phyloP scores from a whole-genome alignment of 2,888 invertebrate genomes.

The Ligdia adustata region DNA sequence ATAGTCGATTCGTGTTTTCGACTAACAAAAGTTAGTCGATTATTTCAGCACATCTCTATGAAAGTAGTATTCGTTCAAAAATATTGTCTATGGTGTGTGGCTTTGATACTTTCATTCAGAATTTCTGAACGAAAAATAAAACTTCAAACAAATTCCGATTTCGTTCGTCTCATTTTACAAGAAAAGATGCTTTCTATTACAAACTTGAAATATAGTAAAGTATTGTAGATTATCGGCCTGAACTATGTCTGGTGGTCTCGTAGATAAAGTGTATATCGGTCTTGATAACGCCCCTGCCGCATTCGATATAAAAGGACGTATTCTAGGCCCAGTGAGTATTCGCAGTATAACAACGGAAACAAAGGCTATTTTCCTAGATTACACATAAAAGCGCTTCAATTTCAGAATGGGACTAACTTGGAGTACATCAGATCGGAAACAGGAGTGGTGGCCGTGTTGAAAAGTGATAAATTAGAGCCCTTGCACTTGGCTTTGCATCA shows the following conservation, averaged over 20 bases:
- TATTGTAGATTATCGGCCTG: slow-evolving; percentile 33
- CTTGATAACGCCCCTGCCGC: slow-evolving; percentile 90
- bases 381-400: slow-evolving; percentile 31
- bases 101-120: no score
- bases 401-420: slow-evolving; percentile 87
- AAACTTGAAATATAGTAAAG: slow-evolving; percentile 46
- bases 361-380: slow-evolving; percentile 19
- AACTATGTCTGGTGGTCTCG: slow-evolving; percentile 76
- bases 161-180: not conserved
- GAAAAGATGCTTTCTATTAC: slow-evolving; percentile 60
- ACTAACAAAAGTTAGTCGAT: no score
- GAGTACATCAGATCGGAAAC: slow-evolving; percentile 91
- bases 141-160: slow-evolving; percentile 11
- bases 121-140: not conserved
- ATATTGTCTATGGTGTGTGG: no score
- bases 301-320: slow-evolving; percentile 89
- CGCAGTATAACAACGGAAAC: slow-evolving; percentile 5
- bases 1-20: no score
- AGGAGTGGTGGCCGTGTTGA: slow-evolving; percentile 89
- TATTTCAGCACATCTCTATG: no score
- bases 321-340: slow-evolving; percentile 85
- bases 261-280: slow-evolving; percentile 90
- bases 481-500: slow-evolving; percentile 91
- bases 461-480: slow-evolving; percentile 88
- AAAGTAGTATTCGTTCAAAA: not conserved